Evolutionary conservation across 2,888 invertebrate genomes (phyloP).

Genomic region (Hecatera dysodea): DNA sequence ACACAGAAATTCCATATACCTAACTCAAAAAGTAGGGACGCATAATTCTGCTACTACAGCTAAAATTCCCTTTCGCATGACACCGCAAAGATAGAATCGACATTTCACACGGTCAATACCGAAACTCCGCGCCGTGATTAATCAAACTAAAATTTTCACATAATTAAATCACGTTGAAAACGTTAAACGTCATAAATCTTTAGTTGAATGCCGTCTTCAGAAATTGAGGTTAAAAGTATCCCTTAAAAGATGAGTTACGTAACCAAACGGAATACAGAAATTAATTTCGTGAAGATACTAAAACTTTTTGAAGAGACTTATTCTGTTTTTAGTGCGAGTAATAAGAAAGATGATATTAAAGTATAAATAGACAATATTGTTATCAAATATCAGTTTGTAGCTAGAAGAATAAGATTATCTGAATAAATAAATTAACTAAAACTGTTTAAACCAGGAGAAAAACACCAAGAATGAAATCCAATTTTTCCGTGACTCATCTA

Average conservation of each 20-base stretch:
- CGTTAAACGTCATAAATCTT: slow-evolving; percentile 74
- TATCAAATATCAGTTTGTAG: neutral
- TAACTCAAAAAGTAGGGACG: neutral
- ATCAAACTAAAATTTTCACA: slow-evolving; percentile 72
- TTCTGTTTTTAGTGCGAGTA: slow-evolving; percentile 26
- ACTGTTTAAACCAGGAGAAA: too few species aligned
- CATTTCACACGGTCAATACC: slow-evolving; percentile 66
- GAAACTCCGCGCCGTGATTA: slow-evolving; percentile 68
- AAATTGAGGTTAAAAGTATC: slow-evolving; percentile 72
- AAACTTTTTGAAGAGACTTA: slow-evolving; percentile 29
- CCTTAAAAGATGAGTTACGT: slow-evolving; percentile 70
- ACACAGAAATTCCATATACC: neutral
- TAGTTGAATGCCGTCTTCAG: slow-evolving; percentile 68
- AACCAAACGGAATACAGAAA: slow-evolving; percentile 68
- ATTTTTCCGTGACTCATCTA: too few species aligned
- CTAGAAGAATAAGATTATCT: neutral
- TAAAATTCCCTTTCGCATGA: slow-evolving; percentile 9
- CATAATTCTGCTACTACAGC: neutral
- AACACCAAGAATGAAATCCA: too few species aligned
- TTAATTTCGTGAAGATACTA: slow-evolving; percentile 62
- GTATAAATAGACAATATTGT: neutral
- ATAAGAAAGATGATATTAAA: neutral
- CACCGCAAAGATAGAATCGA: slow-evolving; percentile 41
- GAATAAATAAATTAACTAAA: too few species aligned
- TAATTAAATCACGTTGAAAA: slow-evolving; percentile 69